phyloP scores from a whole-genome alignment of 2,113 vertebrate genomes.

The Halichoerus grypus region DNA sequence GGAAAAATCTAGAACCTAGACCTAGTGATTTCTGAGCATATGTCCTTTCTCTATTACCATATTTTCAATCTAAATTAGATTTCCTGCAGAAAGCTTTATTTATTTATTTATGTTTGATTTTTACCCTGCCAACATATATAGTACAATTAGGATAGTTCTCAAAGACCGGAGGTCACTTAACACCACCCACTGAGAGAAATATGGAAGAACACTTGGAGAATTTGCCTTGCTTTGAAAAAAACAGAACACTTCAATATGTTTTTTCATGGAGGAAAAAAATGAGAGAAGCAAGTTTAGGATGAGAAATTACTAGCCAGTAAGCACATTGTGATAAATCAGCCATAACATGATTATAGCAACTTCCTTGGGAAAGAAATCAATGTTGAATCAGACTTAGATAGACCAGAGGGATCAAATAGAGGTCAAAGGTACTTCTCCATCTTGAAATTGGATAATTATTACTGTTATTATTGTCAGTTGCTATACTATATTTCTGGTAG shows the following conservation, averaged over 20 bases:
- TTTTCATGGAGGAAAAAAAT: conserved; percentile 59
- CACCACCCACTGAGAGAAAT: conserved; percentile 59
- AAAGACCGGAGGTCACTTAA: conserved; percentile 45
- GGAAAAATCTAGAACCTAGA: conserved; percentile 41
- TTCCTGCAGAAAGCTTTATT: background rate
- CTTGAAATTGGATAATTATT: conserved; percentile 76
- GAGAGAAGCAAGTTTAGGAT: conserved; percentile 69
- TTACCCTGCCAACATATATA: background rate
- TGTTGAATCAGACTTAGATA: conserved; percentile 75
- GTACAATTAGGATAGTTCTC: conserved; percentile 35
- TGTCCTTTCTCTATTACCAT: background rate
- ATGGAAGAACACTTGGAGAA: background rate
- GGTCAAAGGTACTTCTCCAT: conserved; percentile 68
- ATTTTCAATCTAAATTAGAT: conserved; percentile 50
- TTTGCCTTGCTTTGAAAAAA: background rate
- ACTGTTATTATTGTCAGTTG: conserved; percentile 62
- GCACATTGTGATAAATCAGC: conserved; percentile 74
- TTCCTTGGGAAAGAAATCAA: conserved; percentile 80
- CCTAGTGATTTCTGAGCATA: background rate
- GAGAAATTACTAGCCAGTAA: conserved; percentile 79
- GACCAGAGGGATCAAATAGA: conserved; percentile 71
- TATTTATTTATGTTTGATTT: conserved; percentile 39
- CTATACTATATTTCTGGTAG: conserved; percentile 54
- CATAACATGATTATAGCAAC: conserved; percentile 74
- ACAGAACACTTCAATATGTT: conserved; percentile 65